Base-by-base conservation (phyloP, 2,888 invertebrate genomes). In the Clunio marinus region DNA sequence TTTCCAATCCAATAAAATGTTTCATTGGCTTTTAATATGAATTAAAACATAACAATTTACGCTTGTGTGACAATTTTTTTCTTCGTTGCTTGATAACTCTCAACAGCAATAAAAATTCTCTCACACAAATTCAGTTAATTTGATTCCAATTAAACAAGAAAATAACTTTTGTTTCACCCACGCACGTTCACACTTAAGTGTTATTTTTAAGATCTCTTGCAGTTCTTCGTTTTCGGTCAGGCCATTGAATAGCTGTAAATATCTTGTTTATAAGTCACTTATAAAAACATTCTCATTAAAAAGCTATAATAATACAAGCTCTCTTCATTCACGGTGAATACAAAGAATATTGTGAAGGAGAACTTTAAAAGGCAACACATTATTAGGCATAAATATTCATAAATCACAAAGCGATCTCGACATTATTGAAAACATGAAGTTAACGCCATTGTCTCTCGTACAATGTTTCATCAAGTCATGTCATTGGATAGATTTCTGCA, bases 261-360 rank as follows among this genome's bases (percentile, higher is more conserved):
- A 22, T 17, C 51, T 51, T 51, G 51, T 51, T 51, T 20, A 51
- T 20, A 22, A 51, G 17, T 57, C 22, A 25, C n/a, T 57, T 57
- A 27, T 57, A 57, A 57, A 57, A 55, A 55, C 51, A 51, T 51
- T 57, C 57, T 57, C 57, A 57, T 57, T 57, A 57, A 57, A 57
- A 57, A 27, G 27, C 57, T 27, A 57, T 57, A 57, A 57, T 57
- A 57, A 45, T n/a, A 24, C 57, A 57, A 24, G 27, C 57, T 24
- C n/a, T n/a, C 24, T 57, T 27, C 13, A 57, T 57, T 27, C 57
- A 27, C 57, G 25, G 13, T 41, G 41, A n/a, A n/a, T 51, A 51
- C 17, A 17, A 22, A 51, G 51, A 7, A 7, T 3, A 51, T 8
- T 5, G 7, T 51, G 51, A 51, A 51, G 7, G 51, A 22, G 51